Evolutionary conservation across 2,113 vertebrate genomes (phyloP).

Genomic region (Microcebus griseorufus): DNA sequence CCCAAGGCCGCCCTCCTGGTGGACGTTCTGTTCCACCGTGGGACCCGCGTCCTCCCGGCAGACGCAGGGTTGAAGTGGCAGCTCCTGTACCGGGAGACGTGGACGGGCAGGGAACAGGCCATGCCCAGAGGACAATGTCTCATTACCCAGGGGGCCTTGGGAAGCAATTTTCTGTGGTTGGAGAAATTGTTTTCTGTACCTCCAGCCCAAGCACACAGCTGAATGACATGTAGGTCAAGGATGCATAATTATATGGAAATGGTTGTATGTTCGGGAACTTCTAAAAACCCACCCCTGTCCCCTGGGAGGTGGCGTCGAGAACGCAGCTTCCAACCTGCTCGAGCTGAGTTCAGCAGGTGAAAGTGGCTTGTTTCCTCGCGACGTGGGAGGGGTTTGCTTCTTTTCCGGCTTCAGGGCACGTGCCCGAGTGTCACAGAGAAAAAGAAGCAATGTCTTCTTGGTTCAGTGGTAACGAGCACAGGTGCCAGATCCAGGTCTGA

Average conservation of each 20-base stretch:
- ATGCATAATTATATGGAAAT: constrained; percentile 67
- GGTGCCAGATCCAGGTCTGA: neutral
- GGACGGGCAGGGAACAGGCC: neutral
- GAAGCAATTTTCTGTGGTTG: constrained; percentile 66
- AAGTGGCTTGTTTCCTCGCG: neutral
- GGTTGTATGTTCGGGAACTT: constrained; percentile 56
- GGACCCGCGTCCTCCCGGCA: neutral
- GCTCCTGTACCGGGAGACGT: neutral
- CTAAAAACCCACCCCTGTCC: neutral
- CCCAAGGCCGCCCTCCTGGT: neutral
- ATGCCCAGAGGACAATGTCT: constrained; percentile 49
- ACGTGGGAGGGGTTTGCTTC: neutral
- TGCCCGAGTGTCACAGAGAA: neutral
- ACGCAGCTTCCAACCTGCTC: neutral
- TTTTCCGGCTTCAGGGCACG: neutral
- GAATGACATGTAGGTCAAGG: constrained; percentile 66
- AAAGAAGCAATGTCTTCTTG: neutral
- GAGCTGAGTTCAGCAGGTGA: neutral
- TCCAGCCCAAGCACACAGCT: constrained; percentile 40
- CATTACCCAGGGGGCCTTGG: constrained; percentile 43
- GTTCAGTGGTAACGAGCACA: neutral
- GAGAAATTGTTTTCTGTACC: constrained; percentile 64
- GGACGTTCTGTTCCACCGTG: neutral
- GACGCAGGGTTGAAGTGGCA: neutral
- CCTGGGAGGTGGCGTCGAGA: neutral